phyloP scores from a whole-genome alignment of 2,888 invertebrate genomes.

The Melikaiella ostensackeni region DNA sequence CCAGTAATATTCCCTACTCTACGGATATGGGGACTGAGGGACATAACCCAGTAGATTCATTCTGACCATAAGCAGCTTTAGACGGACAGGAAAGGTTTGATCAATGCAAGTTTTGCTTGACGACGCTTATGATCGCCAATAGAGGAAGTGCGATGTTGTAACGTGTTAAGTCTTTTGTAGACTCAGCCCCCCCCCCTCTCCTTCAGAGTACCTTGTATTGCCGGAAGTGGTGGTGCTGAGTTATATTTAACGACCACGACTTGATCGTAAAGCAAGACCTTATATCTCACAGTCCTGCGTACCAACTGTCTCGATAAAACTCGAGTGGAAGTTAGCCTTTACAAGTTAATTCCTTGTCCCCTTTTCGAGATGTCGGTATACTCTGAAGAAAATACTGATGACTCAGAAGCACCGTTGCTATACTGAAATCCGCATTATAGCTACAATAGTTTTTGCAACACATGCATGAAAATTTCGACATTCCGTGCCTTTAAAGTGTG shows the following conservation, averaged over 20 bases:
- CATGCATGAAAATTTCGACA: too few relatives aligned
- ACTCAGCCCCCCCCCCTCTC: background rate
- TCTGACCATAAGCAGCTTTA: background rate
- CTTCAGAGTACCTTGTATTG: conserved; percentile 17
- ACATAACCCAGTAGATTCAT: conserved; percentile 6
- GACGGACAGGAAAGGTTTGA: background rate
- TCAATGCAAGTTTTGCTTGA: conserved; percentile 3
- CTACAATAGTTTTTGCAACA: too few relatives aligned
- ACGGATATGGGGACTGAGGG: background rate
- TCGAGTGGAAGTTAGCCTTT: background rate
- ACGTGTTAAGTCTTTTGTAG: conserved; percentile 15
- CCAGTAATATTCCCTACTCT: conserved; percentile 16
- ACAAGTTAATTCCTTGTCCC: background rate
- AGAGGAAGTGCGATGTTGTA: background rate
- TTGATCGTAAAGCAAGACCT: conserved; percentile 44
- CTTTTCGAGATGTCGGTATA: background rate
- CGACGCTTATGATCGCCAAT: conserved; percentile 7
- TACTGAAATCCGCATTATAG: too few relatives aligned
- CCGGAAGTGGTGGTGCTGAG: conserved; percentile 35
- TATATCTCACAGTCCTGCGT: conserved; percentile 18
- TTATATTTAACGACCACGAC: conserved; percentile 46
- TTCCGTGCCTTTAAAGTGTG: too few relatives aligned
- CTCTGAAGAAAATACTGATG: background rate
- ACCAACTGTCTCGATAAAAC: conserved; percentile 29
- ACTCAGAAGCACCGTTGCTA: too few relatives aligned